Evolutionary conservation across 2,113 vertebrate species (phyloP).

Genomic region (Megaceryle torquata): DNA sequence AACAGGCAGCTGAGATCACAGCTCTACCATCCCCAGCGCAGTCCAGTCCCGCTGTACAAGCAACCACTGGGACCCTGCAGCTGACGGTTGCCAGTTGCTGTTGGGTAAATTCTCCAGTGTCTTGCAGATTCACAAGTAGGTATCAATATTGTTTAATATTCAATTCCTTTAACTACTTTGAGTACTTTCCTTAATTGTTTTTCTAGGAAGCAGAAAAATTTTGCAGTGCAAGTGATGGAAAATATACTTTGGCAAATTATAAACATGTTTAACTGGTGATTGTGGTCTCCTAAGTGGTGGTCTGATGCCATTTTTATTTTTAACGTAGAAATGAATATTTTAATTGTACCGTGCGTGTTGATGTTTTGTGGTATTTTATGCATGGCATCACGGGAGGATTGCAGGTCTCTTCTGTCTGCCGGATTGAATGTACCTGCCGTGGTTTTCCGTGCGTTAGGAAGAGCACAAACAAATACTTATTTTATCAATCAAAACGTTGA

Average conservation of each 20-base stretch:
- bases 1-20: rapidly evolving
- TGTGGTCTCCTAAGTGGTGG: background rate
- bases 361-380: background rate
- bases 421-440: rapidly evolving
- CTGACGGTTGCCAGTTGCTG: background rate
- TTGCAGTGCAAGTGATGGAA: background rate
- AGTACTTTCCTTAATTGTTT: background rate
- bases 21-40: background rate
- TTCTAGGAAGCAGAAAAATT: background rate
- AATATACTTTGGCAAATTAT: background rate
- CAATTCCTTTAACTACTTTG: background rate
- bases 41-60: background rate
- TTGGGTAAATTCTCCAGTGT: background rate
- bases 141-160: background rate
- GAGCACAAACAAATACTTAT: background rate
- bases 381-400: background rate
- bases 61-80: background rate
- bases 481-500: background rate
- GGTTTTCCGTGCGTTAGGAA: background rate
- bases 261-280: background rate
- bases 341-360: background rate
- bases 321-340: rapidly evolving
- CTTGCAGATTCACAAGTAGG: background rate
- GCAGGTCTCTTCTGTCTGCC: background rate
- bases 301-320: background rate